Evolutionary conservation across 1,140 invertebrate species (phyloP), one percentile per base, ranked within the genome.

Genomic region (Cephus cinctus): DNA sequence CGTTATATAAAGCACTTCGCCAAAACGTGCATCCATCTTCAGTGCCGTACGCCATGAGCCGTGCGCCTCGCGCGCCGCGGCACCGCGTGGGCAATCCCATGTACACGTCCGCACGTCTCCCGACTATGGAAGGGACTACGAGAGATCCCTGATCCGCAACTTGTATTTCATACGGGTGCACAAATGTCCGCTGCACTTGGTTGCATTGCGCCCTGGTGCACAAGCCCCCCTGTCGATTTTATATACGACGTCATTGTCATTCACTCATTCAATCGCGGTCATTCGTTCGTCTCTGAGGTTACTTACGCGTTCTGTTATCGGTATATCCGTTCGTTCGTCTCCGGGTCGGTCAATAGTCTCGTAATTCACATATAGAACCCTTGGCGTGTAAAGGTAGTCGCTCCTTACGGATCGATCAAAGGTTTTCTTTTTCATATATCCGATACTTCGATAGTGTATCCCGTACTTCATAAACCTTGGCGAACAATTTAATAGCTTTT

Each of bases 241-340:
- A 70, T 68, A 54, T 59, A 70, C 56, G 54, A 57, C 60, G 52
- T 63, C 60, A 68, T 69, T 69, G 67, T 67, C 65, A 66, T 64
- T 64, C 61, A 61, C 67, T 69, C 60, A 20, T 20, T 40, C 30
- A n/a, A 22, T 39, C 35, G 35, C 45, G 45, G 6, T 59, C 58
- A 47, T 61, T 56, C 45, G 34, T 63, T 59, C 54, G 6, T n/a
- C 19, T 20, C 31, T 23, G n/a, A n/a, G n/a, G n/a, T n/a, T n/a
- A n/a, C n/a, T n/a, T n/a, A n/a, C n/a, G n/a, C 27, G 12, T 30
- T 30, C 27, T 12, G 27, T 9, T 41, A 30, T 12, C 42, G 21
- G 36, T 38, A 27, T 22, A 20, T 41, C 35, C 49, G 47, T 55
- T 57, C 43, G 59, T 50, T 30, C 22, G 12, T 20, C 20, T 21